Evolutionary conservation across 2,797 vertebrate species (phyloP).

Genomic region (Gobionotothen gibberifrons): DNA sequence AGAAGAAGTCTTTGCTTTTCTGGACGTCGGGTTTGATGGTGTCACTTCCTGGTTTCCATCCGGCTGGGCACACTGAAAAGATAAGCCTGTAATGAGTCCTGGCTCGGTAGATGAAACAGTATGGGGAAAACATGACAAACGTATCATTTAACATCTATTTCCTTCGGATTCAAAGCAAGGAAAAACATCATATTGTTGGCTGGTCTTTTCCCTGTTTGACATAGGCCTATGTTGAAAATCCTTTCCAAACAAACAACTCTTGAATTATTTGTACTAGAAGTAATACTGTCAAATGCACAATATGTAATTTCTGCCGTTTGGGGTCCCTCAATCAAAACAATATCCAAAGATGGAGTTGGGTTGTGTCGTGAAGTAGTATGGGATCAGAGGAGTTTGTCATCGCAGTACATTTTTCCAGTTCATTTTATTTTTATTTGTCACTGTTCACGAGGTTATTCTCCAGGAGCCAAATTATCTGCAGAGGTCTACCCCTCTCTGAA

Average conservation of each 20-base stretch:
- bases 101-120: conserved; percentile 25
- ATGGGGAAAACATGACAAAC: too few relatives aligned
- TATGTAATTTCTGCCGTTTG: too few relatives aligned
- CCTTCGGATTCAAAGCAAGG: background rate
- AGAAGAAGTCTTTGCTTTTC: conserved; percentile 97
- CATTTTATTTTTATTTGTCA: too few relatives aligned
- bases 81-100: conserved; percentile 66
- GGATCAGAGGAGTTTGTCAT: too few relatives aligned
- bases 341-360: too few relatives aligned
- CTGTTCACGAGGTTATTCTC: too few relatives aligned
- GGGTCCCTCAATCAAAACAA: too few relatives aligned
- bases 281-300: background rate
- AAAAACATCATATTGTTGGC: background rate
- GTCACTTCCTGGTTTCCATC: conserved; percentile 98
- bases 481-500: too few relatives aligned
- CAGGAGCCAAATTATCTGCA: too few relatives aligned
- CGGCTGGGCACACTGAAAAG: conserved; percentile 94
- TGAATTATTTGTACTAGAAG: background rate
- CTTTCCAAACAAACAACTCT: background rate
- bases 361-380: too few relatives aligned
- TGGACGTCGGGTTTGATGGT: conserved; percentile 97
- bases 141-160: background rate
- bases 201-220: conserved; percentile 4
- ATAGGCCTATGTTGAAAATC: background rate
- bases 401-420: too few relatives aligned